phyloP scores from a whole-genome alignment of 2,113 vertebrate species.

The Colistium nudipinnis region DNA sequence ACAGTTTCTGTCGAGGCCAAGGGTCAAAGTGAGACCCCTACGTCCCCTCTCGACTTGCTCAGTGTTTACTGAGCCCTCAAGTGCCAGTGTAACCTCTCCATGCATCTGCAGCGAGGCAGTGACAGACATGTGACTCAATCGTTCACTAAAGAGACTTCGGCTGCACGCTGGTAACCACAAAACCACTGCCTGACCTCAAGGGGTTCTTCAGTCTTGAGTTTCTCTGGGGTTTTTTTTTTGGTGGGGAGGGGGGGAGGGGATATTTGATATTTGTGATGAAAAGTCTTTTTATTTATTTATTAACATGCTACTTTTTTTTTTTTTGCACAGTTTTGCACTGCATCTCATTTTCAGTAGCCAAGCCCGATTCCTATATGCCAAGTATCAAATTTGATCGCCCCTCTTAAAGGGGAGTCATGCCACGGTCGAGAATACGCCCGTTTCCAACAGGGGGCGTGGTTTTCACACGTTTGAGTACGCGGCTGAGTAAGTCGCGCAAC shows the following conservation, averaged over 20 bases:
- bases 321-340: neutral
- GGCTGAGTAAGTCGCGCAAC: constrained; percentile 3
- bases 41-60: constrained; percentile 28
- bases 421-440: neutral
- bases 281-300: too few species aligned
- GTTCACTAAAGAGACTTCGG: constrained; percentile 31
- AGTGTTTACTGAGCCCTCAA: constrained; percentile 38
- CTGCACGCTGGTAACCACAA: constrained; percentile 6
- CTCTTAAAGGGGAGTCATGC: constrained; percentile 10
- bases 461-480: constrained; percentile 10
- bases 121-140: constrained; percentile 45
- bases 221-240: neutral
- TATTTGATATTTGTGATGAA: too few species aligned
- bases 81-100: constrained; percentile 33
- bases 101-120: constrained; percentile 20
- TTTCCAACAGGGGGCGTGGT: constrained; percentile 6
- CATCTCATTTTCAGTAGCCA: constrained; percentile 10
- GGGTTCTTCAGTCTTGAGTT: constrained; percentile 19
- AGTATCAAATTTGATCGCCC: constrained; percentile 10
- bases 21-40: constrained; percentile 14
- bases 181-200: constrained; percentile 24
- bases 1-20: constrained; percentile 11
- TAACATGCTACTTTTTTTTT: too few species aligned
- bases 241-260: too few species aligned
- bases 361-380: constrained; percentile 10